These are phyloP conservation scores for Phasia obesa DNA, from an alignment of 2,888 invertebrate genomes.

Conservation along the genomic window DNA sequence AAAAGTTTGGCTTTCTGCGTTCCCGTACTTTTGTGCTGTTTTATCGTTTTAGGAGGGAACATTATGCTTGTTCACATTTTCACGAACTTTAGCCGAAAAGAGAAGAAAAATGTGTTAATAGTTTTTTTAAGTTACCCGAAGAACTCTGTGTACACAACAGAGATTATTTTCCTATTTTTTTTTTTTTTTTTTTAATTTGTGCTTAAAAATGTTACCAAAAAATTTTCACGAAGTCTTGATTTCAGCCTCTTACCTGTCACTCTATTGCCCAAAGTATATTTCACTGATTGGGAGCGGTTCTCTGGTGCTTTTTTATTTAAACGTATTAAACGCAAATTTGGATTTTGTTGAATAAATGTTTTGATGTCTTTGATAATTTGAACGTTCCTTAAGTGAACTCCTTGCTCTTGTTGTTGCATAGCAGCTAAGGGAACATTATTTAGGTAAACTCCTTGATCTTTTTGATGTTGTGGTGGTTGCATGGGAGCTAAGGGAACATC, in stretches of 20 bases:
- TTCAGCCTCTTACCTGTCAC: slow-evolving; percentile 75
- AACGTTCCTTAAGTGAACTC: slow-evolving; percentile 70
- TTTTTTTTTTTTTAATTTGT: not conserved
- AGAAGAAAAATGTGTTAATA: too few species aligned
- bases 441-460: not conserved
- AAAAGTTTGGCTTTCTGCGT: too few species aligned
- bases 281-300: slow-evolving; percentile 73
- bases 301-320: slow-evolving; percentile 73
- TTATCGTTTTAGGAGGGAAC: too few species aligned
- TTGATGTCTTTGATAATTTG: slow-evolving; percentile 76
- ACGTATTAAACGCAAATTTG: slow-evolving; percentile 74
- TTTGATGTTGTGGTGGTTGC: slow-evolving; percentile 3
- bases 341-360: slow-evolving; percentile 75
- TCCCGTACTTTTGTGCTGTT: too few species aligned
- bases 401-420: not conserved
- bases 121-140: too few species aligned
- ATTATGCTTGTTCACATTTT: too few species aligned
- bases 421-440: slow-evolving; percentile 72
- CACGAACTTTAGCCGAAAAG: too few species aligned
- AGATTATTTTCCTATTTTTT: too few species aligned
- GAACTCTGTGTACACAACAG: too few species aligned
- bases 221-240: not conserved
- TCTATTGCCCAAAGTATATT: slow-evolving; percentile 78
- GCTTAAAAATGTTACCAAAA: not conserved
- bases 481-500: slow-evolving; percentile 30